phyloP scores from a whole-genome alignment of 2,797 vertebrate genomes.

The Rhinella marina region DNA sequence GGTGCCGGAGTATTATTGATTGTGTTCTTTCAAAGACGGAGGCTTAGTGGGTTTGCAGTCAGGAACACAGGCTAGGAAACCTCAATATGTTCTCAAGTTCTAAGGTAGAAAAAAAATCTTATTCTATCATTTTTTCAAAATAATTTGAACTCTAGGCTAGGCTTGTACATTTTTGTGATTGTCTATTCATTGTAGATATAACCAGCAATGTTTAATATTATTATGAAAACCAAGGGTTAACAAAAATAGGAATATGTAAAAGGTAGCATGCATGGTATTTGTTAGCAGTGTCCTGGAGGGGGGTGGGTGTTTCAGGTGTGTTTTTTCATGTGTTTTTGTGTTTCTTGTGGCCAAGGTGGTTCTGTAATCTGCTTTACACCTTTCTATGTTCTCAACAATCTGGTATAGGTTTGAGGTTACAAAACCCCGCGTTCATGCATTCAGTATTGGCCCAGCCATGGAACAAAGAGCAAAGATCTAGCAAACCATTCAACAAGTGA shows the following conservation, averaged over 20 bases:
- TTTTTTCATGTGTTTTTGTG: not conserved
- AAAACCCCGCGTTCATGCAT: not conserved
- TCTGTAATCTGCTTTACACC: slow-evolving; percentile 22
- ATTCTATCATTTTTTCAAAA: not conserved
- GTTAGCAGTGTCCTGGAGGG: not conserved
- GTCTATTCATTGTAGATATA: not conserved
- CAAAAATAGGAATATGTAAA: not conserved
- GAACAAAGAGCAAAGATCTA: slow-evolving; percentile 9
- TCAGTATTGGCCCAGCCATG: not conserved
- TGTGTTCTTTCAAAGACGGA: slow-evolving; percentile 34
- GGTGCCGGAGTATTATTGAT: slow-evolving; percentile 54
- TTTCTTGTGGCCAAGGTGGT: slow-evolving; percentile 12
- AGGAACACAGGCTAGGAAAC: slow-evolving; percentile 39
- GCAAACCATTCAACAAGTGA: slow-evolving; percentile 2
- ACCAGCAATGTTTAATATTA: not conserved
- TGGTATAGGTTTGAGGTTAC: slow-evolving; percentile 4
- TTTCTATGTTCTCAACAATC: slow-evolving; percentile 8
- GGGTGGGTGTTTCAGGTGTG: not conserved
- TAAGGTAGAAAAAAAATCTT: not conserved
- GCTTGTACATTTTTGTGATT: not conserved
- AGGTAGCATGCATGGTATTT: not conserved
- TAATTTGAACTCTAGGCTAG: not conserved
- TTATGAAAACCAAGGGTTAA: not conserved
- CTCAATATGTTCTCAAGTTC: slow-evolving; percentile 38
- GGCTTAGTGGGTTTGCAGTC: slow-evolving; percentile 41